These are phyloP conservation scores for Anarrhichthys ocellatus DNA, from an alignment of 2,113 vertebrate species.

Conservation along the genomic window DNA sequence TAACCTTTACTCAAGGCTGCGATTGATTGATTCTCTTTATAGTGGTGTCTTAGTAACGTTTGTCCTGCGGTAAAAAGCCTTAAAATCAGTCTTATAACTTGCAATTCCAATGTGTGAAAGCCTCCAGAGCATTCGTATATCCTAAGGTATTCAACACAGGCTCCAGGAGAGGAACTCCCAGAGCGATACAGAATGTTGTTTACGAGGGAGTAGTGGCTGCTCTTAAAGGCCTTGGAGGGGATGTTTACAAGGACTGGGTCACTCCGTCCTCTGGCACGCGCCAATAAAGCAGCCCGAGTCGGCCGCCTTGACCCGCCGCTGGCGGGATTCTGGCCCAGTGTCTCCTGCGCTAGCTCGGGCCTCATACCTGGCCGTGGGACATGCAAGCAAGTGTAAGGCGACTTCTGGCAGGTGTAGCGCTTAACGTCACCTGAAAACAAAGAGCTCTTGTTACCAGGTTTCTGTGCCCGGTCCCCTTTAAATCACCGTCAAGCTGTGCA, in stretches of 20 bases:
- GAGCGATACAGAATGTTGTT: slow-evolving; percentile 32
- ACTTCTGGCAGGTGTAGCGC: slow-evolving; percentile 25
- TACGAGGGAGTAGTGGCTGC: slow-evolving; percentile 26
- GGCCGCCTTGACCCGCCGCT: slow-evolving; percentile 22
- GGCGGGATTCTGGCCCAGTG: slow-evolving; percentile 47
- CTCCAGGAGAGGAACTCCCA: slow-evolving; percentile 15
- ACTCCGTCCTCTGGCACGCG: slow-evolving; percentile 51
- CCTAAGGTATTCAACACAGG: slow-evolving; percentile 11
- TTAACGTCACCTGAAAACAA: slow-evolving; percentile 1
- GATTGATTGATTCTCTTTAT: background rate
- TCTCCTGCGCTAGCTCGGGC: slow-evolving; percentile 11
- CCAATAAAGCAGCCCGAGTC: slow-evolving; percentile 28
- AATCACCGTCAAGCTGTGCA: background rate
- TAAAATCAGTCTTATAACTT: background rate
- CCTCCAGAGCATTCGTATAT: background rate
- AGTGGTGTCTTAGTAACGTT: background rate
- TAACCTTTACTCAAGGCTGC: background rate
- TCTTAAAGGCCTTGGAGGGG: slow-evolving; percentile 18
- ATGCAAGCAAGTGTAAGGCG: background rate
- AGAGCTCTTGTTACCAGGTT: slow-evolving; percentile 21
- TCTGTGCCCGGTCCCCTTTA: slow-evolving; percentile 12
- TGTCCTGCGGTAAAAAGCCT: background rate
- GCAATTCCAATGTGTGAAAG: slow-evolving; percentile 4
- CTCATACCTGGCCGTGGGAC: slow-evolving; percentile 19
- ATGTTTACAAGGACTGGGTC: slow-evolving; percentile 57